Evolutionary conservation across 2,797 vertebrate genomes (phyloP).

Genomic region (Crocodylus rhombifer): DNA sequence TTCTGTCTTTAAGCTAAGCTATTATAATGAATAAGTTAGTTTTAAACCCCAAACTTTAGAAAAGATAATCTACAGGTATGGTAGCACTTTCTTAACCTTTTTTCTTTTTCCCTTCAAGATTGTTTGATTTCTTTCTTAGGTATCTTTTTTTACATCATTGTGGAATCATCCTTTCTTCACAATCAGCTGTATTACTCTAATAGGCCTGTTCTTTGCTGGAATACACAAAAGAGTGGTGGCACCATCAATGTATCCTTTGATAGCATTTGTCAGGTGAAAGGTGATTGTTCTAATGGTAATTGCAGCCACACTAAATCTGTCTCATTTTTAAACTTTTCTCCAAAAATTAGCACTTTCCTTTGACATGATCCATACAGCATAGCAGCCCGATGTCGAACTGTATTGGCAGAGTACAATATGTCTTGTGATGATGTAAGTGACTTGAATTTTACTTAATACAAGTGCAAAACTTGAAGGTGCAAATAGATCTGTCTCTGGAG

Average conservation of each 20-base stretch:
- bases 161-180: slow-evolving; percentile 99
- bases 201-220: slow-evolving; percentile 98
- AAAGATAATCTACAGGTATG: background rate
- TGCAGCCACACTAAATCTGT: background rate
- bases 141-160: slow-evolving; percentile 97
- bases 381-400: slow-evolving; percentile 96
- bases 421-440: slow-evolving; percentile 98
- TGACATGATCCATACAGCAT: slow-evolving; percentile 83
- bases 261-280: background rate
- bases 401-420: slow-evolving; percentile 99
- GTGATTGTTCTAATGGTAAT: background rate
- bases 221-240: slow-evolving; percentile 99
- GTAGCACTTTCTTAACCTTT: too few species aligned
- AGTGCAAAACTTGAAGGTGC: background rate
- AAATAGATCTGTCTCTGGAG: too few species aligned
- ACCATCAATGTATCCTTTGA: slow-evolving; percentile 98
- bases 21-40: background rate
- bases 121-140: slow-evolving; percentile 81
- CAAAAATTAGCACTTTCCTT: slow-evolving; percentile 63
- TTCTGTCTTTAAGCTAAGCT: background rate
- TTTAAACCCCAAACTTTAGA: background rate
- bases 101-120: background rate
- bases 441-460: background rate
- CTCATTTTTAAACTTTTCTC: background rate
- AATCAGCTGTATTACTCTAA: slow-evolving; percentile 97